A percentile compares a stretch with the other conserved stretches of the same genome.
These are phyloP conservation scores for Thymelicus sylvestris DNA, from an alignment of 2,888 invertebrate genomes.

Conservation along the genomic window DNA sequence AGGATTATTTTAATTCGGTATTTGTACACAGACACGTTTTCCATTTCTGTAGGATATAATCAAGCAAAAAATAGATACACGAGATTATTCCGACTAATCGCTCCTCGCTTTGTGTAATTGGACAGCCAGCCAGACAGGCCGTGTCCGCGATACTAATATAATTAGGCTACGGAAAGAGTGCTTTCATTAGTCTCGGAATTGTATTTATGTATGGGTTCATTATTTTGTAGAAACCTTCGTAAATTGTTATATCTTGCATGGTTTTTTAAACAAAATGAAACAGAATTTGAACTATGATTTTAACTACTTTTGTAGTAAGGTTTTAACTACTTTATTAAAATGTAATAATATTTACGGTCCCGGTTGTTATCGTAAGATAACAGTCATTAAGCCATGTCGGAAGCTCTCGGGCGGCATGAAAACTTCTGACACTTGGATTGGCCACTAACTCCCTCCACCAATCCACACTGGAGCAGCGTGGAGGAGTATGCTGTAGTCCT, in stretches of 20 bases:
- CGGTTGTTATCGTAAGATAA: too few species aligned
- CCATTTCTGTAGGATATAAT: constrained; percentile 10
- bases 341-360: too few species aligned
- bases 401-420: too few species aligned
- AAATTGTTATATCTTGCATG: neutral
- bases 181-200: constrained; percentile 14
- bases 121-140: constrained; percentile 31
- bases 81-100: constrained; percentile 31
- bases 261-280: too few species aligned
- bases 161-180: constrained; percentile 30
- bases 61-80: constrained; percentile 11
- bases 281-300: too few species aligned
- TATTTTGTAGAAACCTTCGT: neutral
- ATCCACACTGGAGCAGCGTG: too few species aligned
- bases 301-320: too few species aligned
- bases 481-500: too few species aligned
- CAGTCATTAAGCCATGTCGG: too few species aligned
- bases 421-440: too few species aligned
- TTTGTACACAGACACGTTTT: constrained; percentile 11
- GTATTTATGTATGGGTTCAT: neutral
- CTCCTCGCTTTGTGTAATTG: constrained; percentile 33
- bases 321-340: too few species aligned
- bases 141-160: constrained; percentile 32
- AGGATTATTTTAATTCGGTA: neutral
- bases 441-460: too few species aligned